These are phyloP conservation scores for Limosa lapponica DNA, from an alignment of 2,797 vertebrate genomes.

Conservation along the genomic window DNA sequence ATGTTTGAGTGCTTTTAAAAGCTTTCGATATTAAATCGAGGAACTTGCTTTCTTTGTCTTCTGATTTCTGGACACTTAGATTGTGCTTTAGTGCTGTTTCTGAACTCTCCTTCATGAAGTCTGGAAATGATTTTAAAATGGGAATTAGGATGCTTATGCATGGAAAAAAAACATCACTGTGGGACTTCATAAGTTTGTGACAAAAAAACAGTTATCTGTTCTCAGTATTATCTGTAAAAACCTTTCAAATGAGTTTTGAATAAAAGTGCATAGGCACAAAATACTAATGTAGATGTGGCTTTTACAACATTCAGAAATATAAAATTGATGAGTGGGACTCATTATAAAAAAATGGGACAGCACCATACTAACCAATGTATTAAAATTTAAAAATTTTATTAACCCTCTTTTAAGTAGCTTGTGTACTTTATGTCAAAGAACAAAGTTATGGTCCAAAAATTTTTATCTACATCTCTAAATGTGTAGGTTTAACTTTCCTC, in stretches of 20 bases:
- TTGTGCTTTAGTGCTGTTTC: background rate
- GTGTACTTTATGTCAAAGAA: background rate
- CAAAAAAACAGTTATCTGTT: background rate
- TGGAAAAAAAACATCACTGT: background rate
- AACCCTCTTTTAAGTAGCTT: background rate
- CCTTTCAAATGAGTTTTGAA: background rate
- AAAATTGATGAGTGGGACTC: slow-evolving; percentile 25
- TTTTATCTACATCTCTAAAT: background rate
- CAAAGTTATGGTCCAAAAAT: background rate
- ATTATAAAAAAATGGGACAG: background rate
- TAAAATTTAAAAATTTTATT: background rate
- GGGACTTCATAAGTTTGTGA: background rate
- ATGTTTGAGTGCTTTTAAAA: background rate
- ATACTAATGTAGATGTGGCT: background rate
- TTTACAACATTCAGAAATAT: background rate
- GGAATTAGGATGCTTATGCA: background rate
- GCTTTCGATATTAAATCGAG: background rate
- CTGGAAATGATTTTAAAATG: background rate
- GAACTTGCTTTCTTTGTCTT: background rate
- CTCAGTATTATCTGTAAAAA: background rate
- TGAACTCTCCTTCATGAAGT: background rate
- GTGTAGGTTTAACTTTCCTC: background rate
- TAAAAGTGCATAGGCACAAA: background rate
- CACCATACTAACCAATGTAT: background rate
- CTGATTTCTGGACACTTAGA: background rate